A percentile compares a stretch with the other conserved stretches of the same genome.
Evolutionary conservation across 2,797 vertebrate species (phyloP).

Genomic region (Falco rusticolus): DNA sequence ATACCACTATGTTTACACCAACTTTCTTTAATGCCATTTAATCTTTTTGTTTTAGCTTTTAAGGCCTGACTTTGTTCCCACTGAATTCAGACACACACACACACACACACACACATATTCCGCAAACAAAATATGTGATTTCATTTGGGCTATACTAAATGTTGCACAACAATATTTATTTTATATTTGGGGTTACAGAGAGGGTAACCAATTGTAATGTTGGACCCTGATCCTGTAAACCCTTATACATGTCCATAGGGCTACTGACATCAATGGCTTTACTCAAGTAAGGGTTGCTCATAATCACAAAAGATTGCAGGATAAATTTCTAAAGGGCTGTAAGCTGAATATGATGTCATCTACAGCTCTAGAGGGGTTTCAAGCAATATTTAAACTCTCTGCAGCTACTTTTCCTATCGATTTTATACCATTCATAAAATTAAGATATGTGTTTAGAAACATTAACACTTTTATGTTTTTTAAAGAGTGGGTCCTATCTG

Average conservation of each 20-base stretch:
- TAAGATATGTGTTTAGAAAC: background rate
- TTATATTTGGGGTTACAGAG: background rate
- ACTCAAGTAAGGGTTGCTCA: background rate
- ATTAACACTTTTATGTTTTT: background rate
- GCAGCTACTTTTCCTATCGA: background rate
- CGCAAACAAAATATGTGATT: background rate
- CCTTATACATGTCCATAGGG: background rate
- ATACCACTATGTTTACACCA: background rate
- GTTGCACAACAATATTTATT: background rate
- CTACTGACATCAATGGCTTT: background rate
- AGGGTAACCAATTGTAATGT: background rate
- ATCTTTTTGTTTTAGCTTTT: slow-evolving; percentile 1
- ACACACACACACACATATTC: no score
- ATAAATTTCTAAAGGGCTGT: background rate
- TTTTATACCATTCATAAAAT: background rate
- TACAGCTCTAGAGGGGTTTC: background rate
- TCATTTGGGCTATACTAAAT: background rate
- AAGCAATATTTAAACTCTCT: background rate
- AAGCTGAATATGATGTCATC: background rate
- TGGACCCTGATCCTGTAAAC: background rate
- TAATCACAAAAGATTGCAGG: background rate
- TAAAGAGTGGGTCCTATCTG: background rate
- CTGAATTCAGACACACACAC: background rate
- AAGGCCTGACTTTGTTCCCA: background rate
- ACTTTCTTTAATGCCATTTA: background rate